A percentile compares a stretch with the other conserved stretches of the same genome.
Evolutionary conservation across 2,888 invertebrate species (phyloP).

Genomic region (Cyrtodaria siliqua): DNA sequence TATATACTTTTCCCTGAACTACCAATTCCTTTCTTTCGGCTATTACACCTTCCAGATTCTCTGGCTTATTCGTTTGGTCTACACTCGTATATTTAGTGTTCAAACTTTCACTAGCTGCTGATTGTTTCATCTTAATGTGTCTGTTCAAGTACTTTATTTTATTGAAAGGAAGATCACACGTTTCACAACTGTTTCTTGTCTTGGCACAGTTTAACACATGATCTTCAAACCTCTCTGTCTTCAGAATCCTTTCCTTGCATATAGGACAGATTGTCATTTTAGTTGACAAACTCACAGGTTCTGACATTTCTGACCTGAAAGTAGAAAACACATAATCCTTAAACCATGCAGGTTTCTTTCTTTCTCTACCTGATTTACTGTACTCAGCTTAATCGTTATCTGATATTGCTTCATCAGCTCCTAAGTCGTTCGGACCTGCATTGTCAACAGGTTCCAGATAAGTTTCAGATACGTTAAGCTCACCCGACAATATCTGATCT

Average conservation of each 20-base stretch:
- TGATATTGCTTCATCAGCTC: neutral
- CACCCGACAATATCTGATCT: neutral
- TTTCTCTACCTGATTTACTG: slow-evolving; percentile 11
- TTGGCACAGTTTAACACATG: neutral
- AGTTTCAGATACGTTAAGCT: no score
- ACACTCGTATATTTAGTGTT: no score
- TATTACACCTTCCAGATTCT: neutral
- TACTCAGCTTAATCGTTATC: neutral
- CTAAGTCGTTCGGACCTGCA: neutral
- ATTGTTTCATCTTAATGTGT: neutral
- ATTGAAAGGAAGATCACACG: neutral
- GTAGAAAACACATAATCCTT: slow-evolving; percentile 31
- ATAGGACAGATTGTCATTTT: slow-evolving; percentile 17
- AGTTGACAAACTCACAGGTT: neutral
- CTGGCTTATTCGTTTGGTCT: no score
- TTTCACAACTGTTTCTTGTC: neutral
- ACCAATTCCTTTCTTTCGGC: no score
- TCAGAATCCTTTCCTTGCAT: slow-evolving; percentile 4
- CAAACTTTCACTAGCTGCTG: no score
- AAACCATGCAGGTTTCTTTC: slow-evolving; percentile 21
- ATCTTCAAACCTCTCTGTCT: neutral
- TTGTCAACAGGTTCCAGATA: no score
- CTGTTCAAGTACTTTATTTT: neutral
- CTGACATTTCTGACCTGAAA: slow-evolving; percentile 24
- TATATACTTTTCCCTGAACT: no score